These are phyloP conservation scores for Macropis europaea DNA, from an alignment of 2,888 invertebrate genomes.

Conservation along the genomic window DNA sequence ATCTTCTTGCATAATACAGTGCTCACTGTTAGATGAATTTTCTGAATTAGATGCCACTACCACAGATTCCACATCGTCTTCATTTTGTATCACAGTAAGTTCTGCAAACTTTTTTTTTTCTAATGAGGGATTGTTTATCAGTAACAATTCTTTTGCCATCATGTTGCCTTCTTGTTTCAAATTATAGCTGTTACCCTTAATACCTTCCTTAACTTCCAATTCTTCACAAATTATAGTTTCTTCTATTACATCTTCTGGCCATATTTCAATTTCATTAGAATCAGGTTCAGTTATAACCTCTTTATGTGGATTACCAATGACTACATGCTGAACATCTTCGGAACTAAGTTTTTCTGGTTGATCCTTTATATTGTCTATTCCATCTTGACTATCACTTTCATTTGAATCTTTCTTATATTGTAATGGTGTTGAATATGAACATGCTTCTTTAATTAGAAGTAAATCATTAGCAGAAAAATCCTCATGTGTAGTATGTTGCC, in stretches of 20 bases:
- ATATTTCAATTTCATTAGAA: slow-evolving; percentile 57
- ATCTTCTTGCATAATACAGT: slow-evolving; percentile 51
- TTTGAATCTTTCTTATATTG: slow-evolving; percentile 57
- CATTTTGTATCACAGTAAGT: slow-evolving; percentile 72
- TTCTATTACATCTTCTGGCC: slow-evolving; percentile 76
- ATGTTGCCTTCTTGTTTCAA: slow-evolving; percentile 62
- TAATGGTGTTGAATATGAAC: slow-evolving; percentile 27
- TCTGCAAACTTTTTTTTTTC: slow-evolving; percentile 68
- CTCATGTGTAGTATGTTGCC: slow-evolving; percentile 60
- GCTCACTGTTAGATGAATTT: slow-evolving; percentile 25
- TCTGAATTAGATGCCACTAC: slow-evolving; percentile 59
- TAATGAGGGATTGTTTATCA: slow-evolving; percentile 62
- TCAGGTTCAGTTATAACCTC: slow-evolving; percentile 41
- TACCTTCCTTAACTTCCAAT: slow-evolving; percentile 74
- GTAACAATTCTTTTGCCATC: slow-evolving; percentile 68
- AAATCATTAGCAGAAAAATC: slow-evolving; percentile 32
- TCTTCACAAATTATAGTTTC: slow-evolving; percentile 79
- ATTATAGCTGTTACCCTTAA: slow-evolving; percentile 46
- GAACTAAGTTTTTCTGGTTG: slow-evolving; percentile 57
- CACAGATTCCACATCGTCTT: slow-evolving; percentile 68
- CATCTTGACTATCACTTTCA: slow-evolving; percentile 71
- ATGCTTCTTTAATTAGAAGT: slow-evolving; percentile 31
- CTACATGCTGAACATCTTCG: slow-evolving; percentile 65
- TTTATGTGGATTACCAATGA: slow-evolving; percentile 58
- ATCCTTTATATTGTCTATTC: slow-evolving; percentile 48